These are phyloP conservation scores for Dermatemys mawii DNA, from an alignment of 2,113 vertebrate genomes.

Conservation along the genomic window DNA sequence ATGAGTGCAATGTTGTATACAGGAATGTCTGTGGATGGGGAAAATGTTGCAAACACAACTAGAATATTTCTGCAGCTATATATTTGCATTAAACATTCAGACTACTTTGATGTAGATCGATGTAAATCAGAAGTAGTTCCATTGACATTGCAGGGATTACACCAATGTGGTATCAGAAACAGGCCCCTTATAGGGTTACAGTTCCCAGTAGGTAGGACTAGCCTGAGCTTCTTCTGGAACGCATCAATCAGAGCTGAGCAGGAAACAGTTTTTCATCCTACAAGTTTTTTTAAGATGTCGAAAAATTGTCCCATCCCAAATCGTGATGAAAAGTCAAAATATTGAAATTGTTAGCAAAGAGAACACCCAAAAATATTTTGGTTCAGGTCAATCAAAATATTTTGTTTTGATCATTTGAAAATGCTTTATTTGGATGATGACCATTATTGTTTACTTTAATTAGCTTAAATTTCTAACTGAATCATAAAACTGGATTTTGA, in stretches of 20 bases:
- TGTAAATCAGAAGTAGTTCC: not conserved
- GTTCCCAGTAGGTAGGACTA: not conserved
- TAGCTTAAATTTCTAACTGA: not conserved
- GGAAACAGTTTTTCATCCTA: not conserved
- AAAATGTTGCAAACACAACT: conserved; percentile 66
- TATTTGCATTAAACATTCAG: conserved; percentile 67
- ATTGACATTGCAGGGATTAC: not conserved
- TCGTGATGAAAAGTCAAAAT: not conserved
- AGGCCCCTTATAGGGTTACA: not conserved
- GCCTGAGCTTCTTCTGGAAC: not conserved
- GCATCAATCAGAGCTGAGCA: not conserved
- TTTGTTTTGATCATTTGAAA: not conserved
- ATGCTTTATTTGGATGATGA: not conserved
- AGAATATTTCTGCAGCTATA: conserved; percentile 40
- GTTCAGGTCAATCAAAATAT: not conserved
- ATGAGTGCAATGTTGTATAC: not conserved
- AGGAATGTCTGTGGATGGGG: not conserved
- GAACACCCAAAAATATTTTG: not conserved
- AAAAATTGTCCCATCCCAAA: not conserved
- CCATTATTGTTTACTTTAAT: not conserved
- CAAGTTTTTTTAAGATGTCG: not conserved
- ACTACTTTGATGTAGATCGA: not conserved
- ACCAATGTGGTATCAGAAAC: not conserved
- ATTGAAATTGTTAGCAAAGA: not conserved
- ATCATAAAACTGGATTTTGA: too few relatives aligned